Percentiles rank a stretch among this genome's conserved stretches.
These are phyloP conservation scores for Papilio polyxenes DNA, from an alignment of 1,140 invertebrate genomes.

Conservation along the genomic window DNA sequence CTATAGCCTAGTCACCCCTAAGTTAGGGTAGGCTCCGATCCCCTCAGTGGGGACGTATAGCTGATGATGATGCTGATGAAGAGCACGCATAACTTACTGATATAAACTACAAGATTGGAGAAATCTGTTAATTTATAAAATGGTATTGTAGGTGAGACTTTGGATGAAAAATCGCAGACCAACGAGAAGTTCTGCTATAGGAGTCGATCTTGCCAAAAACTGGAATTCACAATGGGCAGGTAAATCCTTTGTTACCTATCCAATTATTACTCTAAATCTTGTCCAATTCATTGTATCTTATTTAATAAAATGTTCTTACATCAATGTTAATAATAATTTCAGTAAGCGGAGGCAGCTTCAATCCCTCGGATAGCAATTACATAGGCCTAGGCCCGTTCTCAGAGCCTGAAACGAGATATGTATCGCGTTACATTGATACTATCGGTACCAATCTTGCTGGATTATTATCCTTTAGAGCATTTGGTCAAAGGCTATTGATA, in stretches of 20 bases:
- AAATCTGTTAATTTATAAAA: neutral
- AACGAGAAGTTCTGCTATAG: conserved; percentile 47
- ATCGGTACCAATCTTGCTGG: conserved; percentile 63
- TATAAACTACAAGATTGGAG: neutral
- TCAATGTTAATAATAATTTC: too few species aligned
- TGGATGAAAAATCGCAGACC: conserved; percentile 86
- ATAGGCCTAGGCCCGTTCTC: conserved; percentile 83
- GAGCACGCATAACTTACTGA: neutral
- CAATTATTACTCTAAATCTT: neutral
- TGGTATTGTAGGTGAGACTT: conserved; percentile 81
- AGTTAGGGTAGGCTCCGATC: too few species aligned
- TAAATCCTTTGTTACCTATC: conserved; percentile 41
- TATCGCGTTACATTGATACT: conserved; percentile 71
- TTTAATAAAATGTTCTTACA: neutral
- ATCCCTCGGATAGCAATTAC: conserved; percentile 51
- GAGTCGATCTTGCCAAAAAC: conserved; percentile 70
- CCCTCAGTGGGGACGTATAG: too few species aligned
- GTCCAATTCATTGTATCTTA: neutral
- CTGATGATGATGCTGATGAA: too few species aligned
- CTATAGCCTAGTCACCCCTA: too few species aligned
- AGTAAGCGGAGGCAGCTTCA: conserved; percentile 66
- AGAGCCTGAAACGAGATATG: conserved; percentile 81
- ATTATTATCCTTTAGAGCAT: conserved; percentile 78
- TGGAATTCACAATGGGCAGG: conserved; percentile 76
- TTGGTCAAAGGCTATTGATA: conserved; percentile 77